Evolutionary conservation across 2,113 vertebrate species (phyloP).

Genomic region (Ramphastos sulfuratus): DNA sequence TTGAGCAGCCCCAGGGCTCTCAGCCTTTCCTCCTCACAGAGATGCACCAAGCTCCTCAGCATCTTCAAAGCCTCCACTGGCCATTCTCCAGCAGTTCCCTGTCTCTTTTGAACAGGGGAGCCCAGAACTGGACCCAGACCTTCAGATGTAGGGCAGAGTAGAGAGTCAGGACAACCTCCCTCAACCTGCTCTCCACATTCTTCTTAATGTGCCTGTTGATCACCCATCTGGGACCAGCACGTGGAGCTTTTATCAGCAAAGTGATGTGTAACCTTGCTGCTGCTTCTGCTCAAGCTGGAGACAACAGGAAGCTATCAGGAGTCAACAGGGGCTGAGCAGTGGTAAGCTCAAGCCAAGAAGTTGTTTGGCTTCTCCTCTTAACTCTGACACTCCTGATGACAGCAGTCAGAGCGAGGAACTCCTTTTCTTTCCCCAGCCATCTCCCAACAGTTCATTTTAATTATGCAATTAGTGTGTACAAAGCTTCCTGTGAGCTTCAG

Average conservation of each 20-base stretch:
- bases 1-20: no score
- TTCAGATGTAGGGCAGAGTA: no score
- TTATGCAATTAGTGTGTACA: slow-evolving; percentile 50
- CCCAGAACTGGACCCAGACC: no score
- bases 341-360: background rate
- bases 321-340: background rate
- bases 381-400: accelerated
- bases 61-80: no score
- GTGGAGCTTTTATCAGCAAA: background rate
- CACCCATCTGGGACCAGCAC: accelerated
- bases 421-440: background rate
- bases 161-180: no score
- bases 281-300: background rate
- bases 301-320: background rate
- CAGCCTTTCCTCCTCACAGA: no score
- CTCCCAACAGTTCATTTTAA: slow-evolving; percentile 54
- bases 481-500: slow-evolving; percentile 35
- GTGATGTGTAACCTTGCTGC: background rate
- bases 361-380: background rate
- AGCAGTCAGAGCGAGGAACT: background rate
- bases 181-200: no score
- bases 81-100: no score
- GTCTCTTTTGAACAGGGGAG: no score
- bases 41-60: no score
- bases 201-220: background rate